Evolutionary conservation across 2,888 invertebrate genomes (phyloP), one percentile per base, ranked within the genome.

Genomic region (Seira ritae): DNA sequence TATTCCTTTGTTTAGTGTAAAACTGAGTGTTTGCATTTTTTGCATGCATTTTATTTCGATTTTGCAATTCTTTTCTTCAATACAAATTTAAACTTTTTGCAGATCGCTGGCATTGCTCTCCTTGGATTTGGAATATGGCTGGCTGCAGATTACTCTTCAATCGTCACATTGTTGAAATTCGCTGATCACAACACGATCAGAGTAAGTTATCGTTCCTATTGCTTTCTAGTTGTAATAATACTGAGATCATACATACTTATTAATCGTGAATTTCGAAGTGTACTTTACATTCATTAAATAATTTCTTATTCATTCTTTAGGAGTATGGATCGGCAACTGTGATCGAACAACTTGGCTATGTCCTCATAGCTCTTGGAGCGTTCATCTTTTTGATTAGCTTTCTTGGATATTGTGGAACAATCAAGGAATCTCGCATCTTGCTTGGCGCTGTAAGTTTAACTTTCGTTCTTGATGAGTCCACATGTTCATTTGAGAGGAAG

Each of bases 331-430:
- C 87, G n/a, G 86, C 88, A 10, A 84, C 93, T 83, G 93, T 94
- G 83, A 93, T 94, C 87, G 93, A 93, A 89, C 93, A 94, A 90
- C 92, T 94, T 80, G 93, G 94, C 23, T 95, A 94, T 90, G 92
- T 94, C 87, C 91, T 95, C 87, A 94, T 95, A 89, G 92, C 92
- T 69, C 93, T 93, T 81, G 95, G 95, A 85, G 93, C 93, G 31
- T 92, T 94, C 87, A 94, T 94, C 91, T 94, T 95, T 91, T 90
- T 94, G 83, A 92, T 95, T 89, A 94, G 94, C 89, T 94, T 95
- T 91, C 91, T 95, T 88, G 95, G 95, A 31, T 94, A 94, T 90
- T 94, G 94, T 90, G 94, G 94, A 65, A 94, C 94, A 73, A 92
- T 94, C 90, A 92, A 93, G 89, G 94, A 94, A 90, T 94, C 94